Conservation (phyloP, 2,888 invertebrate genomes). For the Agrochola macilenta region DNA sequence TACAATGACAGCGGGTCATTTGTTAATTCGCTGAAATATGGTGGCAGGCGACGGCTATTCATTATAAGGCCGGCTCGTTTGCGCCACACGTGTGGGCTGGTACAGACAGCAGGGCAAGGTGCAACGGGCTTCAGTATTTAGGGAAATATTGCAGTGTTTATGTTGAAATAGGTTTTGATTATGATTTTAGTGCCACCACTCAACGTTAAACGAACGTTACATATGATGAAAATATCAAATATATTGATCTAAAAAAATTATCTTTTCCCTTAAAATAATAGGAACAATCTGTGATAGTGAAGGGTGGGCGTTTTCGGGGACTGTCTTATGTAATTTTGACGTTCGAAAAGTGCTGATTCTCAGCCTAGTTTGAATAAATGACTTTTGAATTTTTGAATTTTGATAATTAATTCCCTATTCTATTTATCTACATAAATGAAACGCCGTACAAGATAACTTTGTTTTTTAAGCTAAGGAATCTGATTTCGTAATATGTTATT, state of each 20-base stretch:
- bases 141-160: not conserved
- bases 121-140: constrained; percentile 22
- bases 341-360: too few species aligned
- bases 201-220: not conserved
- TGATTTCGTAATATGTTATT: not conserved
- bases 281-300: not conserved
- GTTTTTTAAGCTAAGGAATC: not conserved
- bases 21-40: constrained; percentile 90
- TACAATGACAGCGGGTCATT: constrained; percentile 88
- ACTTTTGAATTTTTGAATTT: too few species aligned
- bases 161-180: not conserved
- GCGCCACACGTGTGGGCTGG: constrained; percentile 86
- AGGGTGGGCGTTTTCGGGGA: too few species aligned
- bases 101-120: constrained; percentile 76
- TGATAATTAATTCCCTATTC: not conserved
- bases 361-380: too few species aligned
- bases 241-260: not conserved
- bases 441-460: not conserved
- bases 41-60: constrained; percentile 88
- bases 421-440: not conserved
- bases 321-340: too few species aligned
- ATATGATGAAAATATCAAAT: not conserved
- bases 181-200: not conserved
- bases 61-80: constrained; percentile 89
- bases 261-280: not conserved